Base-by-base conservation (phyloP, 2,113 vertebrate species). In the Stictonetta naevosa region DNA sequence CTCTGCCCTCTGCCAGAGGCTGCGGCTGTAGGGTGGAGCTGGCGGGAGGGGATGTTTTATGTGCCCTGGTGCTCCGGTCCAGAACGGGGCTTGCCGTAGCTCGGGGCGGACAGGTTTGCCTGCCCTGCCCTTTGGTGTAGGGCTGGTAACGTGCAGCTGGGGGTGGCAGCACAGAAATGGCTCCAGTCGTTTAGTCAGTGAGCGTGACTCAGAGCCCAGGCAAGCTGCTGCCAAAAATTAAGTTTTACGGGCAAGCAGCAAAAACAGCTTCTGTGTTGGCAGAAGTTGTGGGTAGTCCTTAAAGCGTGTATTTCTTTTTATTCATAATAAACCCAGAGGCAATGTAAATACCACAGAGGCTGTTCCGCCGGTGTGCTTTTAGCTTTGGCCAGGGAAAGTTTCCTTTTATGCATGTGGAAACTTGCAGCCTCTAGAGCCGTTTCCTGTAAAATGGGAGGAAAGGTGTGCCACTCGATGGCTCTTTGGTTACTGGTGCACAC, bases 211-310 rank as follows among this genome's bases (percentile, higher is more conserved):
- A 6, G 40, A 76, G 19, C 80, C 18, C 23, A 6, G 69, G 6
- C 31, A 46, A 11, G 55, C 3, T 34, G 40, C 31, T 44, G 20
- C 38, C 33, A 11, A 8, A 64, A 60, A 10, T 4, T 63, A 7
- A 6, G 3, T 33, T 90, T 68, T 3, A 0, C 2, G 5, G 22
- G 4, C 16, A 7, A n/a, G 40, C 75, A 55, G 76, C 31, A 17
- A 33, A 66, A 44, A 34, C 12, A 4, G 16, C 1, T 0, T 10
- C 38, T 11, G 0, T n/a, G 3, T 5, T 34, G 33, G 29, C 83
- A 29, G 18, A 15, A 69, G 26, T 0, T 8, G 7, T 33, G 42
- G 50, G 3, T 50, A 53, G 48, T 11, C 25, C 34, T 33, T 38
- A 36, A 53, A 38, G 18, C 14, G 14, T 10, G 22, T 26, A 4